These are phyloP conservation scores for Planiliza haematocheilus DNA, from an alignment of 2,113 vertebrate species.

Conservation along the genomic window DNA sequence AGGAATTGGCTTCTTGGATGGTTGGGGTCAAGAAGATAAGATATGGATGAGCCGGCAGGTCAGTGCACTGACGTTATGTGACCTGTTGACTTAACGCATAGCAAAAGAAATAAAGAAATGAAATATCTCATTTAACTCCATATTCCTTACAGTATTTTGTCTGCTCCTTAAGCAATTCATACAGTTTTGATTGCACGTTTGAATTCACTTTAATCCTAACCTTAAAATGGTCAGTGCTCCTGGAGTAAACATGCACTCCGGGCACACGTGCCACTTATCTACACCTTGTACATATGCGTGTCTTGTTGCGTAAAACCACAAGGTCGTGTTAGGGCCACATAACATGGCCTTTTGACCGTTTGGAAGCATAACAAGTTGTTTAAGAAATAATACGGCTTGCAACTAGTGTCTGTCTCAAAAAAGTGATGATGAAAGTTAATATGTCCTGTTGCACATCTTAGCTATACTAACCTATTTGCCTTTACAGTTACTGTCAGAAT, in stretches of 20 bases:
- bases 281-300: constrained; percentile 7
- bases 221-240: background rate
- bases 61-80: constrained; percentile 9
- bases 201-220: too few relatives aligned
- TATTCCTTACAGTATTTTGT: too few relatives aligned
- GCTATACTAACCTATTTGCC: too few relatives aligned
- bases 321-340: background rate
- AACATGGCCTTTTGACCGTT: background rate
- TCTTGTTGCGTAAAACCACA: constrained; percentile 11
- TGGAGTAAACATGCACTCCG: background rate
- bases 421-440: too few relatives aligned
- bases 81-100: background rate
- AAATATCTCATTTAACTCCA: background rate
- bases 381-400: background rate
- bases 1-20: constrained; percentile 24
- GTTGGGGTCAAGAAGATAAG: constrained; percentile 41
- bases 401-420: too few relatives aligned
- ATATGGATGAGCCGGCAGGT: constrained; percentile 39
- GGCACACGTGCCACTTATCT: background rate
- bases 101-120: background rate
- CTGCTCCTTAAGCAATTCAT: too few relatives aligned
- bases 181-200: too few relatives aligned
- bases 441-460: too few relatives aligned
- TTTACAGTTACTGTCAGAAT: too few relatives aligned
- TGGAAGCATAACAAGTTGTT: background rate